Conservation (phyloP, 2,888 invertebrate species). For the Polymixis flavicincta region DNA sequence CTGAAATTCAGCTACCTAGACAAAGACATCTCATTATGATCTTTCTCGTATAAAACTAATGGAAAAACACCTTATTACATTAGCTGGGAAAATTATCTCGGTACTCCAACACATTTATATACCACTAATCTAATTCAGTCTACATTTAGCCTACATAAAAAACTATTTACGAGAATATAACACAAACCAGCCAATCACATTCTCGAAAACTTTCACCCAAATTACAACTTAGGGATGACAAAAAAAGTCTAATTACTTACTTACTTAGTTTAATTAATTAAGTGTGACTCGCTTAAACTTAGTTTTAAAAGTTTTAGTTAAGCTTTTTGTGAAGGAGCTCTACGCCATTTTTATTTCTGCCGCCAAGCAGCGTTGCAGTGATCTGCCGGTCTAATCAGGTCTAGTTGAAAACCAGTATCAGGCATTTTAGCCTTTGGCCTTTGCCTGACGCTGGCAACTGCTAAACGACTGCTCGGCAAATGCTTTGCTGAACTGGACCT, state of each 20-base stretch:
- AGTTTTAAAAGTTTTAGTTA: constrained; percentile 44
- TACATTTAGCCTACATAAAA: constrained; percentile 40
- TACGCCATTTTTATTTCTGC: not conserved
- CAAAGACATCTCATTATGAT: not conserved
- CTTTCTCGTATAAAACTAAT: too few relatives aligned
- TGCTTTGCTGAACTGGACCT: too few relatives aligned
- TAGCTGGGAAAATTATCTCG: constrained; percentile 21
- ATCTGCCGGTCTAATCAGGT: too few relatives aligned
- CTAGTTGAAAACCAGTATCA: too few relatives aligned
- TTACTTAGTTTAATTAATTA: constrained; percentile 57
- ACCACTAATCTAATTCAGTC: constrained; percentile 32
- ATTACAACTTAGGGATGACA: constrained; percentile 47
- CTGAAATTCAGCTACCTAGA: not conserved
- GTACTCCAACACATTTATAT: constrained; percentile 34
- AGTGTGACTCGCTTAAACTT: constrained; percentile 63
- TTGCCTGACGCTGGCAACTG: too few relatives aligned
- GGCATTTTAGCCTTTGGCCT: too few relatives aligned
- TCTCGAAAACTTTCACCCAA: constrained; percentile 36
- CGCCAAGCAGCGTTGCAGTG: not conserved
- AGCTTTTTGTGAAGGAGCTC: not conserved
- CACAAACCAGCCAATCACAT: constrained; percentile 37
- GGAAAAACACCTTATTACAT: constrained; percentile 15
- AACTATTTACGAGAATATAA: constrained; percentile 46
- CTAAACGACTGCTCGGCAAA: too few relatives aligned
- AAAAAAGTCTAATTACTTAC: constrained; percentile 48